phyloP scores from a whole-genome alignment of 2,113 vertebrate species.

The Gavialis gangeticus region DNA sequence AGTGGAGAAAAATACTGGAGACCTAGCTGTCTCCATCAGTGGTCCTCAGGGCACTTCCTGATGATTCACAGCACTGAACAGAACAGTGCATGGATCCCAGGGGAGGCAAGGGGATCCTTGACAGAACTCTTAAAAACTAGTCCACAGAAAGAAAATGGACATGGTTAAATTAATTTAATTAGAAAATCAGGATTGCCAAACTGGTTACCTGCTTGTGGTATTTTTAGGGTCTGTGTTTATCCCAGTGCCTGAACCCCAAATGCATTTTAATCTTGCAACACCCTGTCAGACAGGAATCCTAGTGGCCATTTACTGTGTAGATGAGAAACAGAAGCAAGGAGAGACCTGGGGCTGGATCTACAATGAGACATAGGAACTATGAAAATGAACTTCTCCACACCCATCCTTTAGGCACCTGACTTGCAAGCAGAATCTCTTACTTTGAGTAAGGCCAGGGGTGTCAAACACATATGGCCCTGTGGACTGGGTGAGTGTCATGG shows the following conservation, averaged over 20 bases:
- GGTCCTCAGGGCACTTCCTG: background rate
- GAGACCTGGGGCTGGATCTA: too few relatives aligned
- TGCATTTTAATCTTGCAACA: background rate
- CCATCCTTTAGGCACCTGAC: too few relatives aligned
- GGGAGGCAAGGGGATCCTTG: background rate
- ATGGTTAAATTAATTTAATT: background rate
- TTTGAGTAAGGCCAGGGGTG: too few relatives aligned
- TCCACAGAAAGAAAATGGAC: background rate
- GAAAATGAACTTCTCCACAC: too few relatives aligned
- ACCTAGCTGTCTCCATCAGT: accelerated
- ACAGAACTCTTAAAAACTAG: background rate
- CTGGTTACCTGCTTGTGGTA: background rate
- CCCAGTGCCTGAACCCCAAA: background rate
- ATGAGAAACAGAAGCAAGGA: too few relatives aligned
- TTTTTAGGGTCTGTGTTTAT: background rate
- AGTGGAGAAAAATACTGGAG: background rate
- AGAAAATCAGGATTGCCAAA: background rate
- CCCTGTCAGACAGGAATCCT: background rate
- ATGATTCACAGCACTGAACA: accelerated
- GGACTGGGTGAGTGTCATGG: too few relatives aligned
- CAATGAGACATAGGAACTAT: too few relatives aligned
- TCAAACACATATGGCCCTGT: too few relatives aligned
- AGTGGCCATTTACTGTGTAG: too few relatives aligned
- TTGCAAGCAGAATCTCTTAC: too few relatives aligned
- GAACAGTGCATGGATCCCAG: background rate